Percentiles rank a stretch among this genome's conserved stretches.
These are phyloP conservation scores for Trichonephila clavata DNA, from an alignment of 1,140 invertebrate species.

Conservation along the genomic window DNA sequence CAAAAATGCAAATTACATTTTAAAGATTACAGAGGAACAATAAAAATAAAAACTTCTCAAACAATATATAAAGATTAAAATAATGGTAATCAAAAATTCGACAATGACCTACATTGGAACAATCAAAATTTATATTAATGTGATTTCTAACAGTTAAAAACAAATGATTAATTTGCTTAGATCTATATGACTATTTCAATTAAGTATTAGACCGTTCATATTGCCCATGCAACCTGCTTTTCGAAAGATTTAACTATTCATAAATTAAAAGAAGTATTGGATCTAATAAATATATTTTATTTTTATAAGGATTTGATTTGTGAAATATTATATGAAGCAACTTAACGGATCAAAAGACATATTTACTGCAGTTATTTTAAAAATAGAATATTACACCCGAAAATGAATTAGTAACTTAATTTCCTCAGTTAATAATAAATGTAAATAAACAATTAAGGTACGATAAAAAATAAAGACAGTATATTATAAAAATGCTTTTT, in stretches of 20 bases:
- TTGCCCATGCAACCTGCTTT: too few relatives aligned
- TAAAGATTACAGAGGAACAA: background rate
- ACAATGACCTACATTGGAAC: conserved; percentile 11
- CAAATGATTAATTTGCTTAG: background rate
- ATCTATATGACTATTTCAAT: background rate
- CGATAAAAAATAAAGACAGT: too few relatives aligned
- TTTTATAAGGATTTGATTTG: too few relatives aligned
- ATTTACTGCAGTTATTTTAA: background rate
- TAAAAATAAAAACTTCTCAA: background rate
- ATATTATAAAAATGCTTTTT: too few relatives aligned
- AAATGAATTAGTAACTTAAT: too few relatives aligned
- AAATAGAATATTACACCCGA: background rate
- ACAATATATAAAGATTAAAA: background rate
- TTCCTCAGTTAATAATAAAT: too few relatives aligned
- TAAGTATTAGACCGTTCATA: background rate
- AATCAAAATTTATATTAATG: background rate
- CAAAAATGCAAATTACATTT: background rate
- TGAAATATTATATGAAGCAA: too few relatives aligned
- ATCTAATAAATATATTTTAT: too few relatives aligned
- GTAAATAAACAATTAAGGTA: too few relatives aligned
- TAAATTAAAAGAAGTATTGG: too few relatives aligned
- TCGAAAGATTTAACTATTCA: too few relatives aligned
- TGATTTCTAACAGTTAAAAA: background rate
- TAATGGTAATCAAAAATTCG: background rate
- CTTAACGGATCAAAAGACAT: too few relatives aligned